Base-by-base conservation (phyloP, 2,888 invertebrate genomes). In the Phengaris arion region DNA sequence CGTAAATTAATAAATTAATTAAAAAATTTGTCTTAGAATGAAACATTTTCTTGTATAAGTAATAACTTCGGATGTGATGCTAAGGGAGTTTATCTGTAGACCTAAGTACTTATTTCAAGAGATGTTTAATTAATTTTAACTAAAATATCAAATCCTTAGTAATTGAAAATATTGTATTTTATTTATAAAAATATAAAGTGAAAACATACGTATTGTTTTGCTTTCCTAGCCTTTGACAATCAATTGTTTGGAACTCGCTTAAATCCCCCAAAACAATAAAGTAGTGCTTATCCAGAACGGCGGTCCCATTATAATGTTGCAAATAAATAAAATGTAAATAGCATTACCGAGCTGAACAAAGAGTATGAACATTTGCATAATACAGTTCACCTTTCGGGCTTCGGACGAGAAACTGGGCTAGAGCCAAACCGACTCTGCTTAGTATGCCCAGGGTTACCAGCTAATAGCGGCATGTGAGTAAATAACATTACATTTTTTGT, bases 301-400 rank as follows among this genome's bases (percentile, higher is more conserved):
- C 83, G 85, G 80, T 80, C 78, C 82, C 84, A 85, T 80, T 89
- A 87, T 86, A 85, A 85, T 85, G 87, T 85, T 83, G 84, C 84
- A 87, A 89, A 90, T 90, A 91, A 91, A 90, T 89, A 90, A 91
- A 91, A 89, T 88, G 88, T 89, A 89, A 90, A 89, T 87, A 89
- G 86, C 85, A 85, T 87, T 85, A 88, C 85, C 83, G 86, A 83
- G 84, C 85, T 86, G 87, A 90, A 92, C 91, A 92, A 93, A 91
- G 92, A 91, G 89, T 89, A 86, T 83, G 85, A 84, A 86, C 84
- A 92, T 93, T 92, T 93, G 87, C 93, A 93, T 93, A 93, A 92
- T 91, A 84, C 86, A 87, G 87, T 89, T 87, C 90, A 91, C 92
- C 92, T 92, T 92, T 92, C 87, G 87, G 87, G 86, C 88, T 85